phyloP scores from a whole-genome alignment of 2,113 vertebrate genomes.

The Megaptera novaeangliae region DNA sequence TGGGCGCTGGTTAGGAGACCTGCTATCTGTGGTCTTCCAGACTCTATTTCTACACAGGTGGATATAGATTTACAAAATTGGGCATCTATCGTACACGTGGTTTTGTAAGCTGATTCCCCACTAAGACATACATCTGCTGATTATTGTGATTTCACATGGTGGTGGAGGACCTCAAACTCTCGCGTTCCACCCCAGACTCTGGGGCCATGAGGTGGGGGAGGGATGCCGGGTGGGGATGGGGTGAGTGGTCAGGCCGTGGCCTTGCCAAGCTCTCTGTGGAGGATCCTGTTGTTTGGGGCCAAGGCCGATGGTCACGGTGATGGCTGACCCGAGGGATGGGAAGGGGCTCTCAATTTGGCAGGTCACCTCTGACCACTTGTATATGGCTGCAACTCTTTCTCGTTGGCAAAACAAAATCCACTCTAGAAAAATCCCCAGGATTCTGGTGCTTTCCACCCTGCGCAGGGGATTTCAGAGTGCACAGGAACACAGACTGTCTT shows the following conservation, averaged over 20 bases:
- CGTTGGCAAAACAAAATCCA: neutral
- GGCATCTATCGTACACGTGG: accelerated
- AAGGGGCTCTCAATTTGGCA: accelerated
- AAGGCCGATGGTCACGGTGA: accelerated
- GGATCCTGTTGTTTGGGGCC: neutral
- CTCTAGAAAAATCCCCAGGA: slow-evolving; percentile 36
- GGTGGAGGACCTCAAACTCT: neutral
- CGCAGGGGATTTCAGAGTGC: slow-evolving; percentile 27
- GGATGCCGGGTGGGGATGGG: too few species aligned
- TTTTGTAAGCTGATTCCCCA: neutral
- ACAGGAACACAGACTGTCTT: neutral
- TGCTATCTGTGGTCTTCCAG: accelerated
- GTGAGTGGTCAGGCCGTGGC: neutral
- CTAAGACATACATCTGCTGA: accelerated
- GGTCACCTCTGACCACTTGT: neutral
- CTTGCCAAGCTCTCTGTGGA: neutral
- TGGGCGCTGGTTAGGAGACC: neutral
- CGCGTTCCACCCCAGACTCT: neutral
- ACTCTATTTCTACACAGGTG: neutral
- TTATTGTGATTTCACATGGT: accelerated
- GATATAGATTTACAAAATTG: accelerated
- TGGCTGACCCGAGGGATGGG: accelerated
- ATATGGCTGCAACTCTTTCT: neutral
- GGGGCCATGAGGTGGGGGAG: accelerated
- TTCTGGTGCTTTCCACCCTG: slow-evolving; percentile 46